These are phyloP conservation scores for Danionella cerebrum DNA, from an alignment of 2,113 vertebrate species.

Conservation along the genomic window DNA sequence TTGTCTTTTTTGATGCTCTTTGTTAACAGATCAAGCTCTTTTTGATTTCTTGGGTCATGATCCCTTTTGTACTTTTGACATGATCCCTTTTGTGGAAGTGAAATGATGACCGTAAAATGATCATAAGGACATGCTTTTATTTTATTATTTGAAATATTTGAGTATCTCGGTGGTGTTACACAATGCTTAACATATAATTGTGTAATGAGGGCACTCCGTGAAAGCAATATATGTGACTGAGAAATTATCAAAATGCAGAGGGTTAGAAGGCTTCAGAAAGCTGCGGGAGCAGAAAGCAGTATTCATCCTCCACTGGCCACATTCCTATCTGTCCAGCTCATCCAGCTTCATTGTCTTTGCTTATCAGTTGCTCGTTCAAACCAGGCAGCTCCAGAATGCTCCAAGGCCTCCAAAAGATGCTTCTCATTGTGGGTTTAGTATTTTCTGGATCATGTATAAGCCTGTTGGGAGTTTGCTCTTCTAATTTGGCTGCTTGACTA, in stretches of 20 bases:
- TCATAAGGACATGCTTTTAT: no score
- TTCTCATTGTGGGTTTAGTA: slow-evolving; percentile 19
- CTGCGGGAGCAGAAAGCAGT: not conserved
- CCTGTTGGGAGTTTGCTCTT: slow-evolving; percentile 13
- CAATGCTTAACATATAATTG: not conserved
- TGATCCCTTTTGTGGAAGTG: no score
- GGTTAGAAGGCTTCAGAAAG: not conserved
- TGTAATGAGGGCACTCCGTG: not conserved
- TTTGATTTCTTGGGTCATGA: no score
- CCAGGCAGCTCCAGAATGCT: slow-evolving; percentile 27
- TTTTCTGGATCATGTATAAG: slow-evolving; percentile 21
- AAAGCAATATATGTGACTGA: not conserved
- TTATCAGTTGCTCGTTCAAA: slow-evolving; percentile 42
- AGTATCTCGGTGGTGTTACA: not conserved
- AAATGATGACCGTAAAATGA: no score
- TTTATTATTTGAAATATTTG: no score
- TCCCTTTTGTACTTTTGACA: no score
- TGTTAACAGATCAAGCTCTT: no score
- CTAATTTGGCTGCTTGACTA: slow-evolving; percentile 20
- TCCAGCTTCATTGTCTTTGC: slow-evolving; percentile 46
- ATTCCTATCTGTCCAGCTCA: slow-evolving; percentile 40
- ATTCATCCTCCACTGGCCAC: slow-evolving; percentile 17
- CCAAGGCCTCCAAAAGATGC: slow-evolving; percentile 33
- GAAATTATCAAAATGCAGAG: not conserved
- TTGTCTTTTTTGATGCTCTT: no score